A percentile compares a stretch with the other conserved stretches of the same genome.
These are phyloP conservation scores for Cynocephalus volans DNA, from an alignment of 2,113 vertebrate genomes.

Conservation along the genomic window DNA sequence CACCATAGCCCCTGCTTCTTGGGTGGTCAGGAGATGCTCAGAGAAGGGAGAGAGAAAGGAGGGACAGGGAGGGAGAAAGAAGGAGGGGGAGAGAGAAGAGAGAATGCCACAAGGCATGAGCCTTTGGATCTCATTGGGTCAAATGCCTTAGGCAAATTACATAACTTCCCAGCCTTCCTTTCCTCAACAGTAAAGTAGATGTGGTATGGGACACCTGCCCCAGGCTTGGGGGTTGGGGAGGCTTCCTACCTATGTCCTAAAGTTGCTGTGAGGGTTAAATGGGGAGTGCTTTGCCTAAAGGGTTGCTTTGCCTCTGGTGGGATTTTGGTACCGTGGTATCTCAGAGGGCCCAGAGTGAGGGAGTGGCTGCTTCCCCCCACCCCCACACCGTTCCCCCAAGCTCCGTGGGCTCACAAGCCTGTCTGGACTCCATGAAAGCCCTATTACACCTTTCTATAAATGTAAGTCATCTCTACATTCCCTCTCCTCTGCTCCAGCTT, in stretches of 20 bases:
- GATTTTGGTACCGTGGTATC: neutral
- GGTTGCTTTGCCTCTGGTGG: too few relatives aligned
- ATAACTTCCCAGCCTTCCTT: neutral
- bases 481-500: too few relatives aligned
- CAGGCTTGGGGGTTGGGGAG: too few relatives aligned
- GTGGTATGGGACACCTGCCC: accelerated
- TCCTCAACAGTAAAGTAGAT: neutral
- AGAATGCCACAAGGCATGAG: neutral
- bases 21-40: neutral
- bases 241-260: too few relatives aligned
- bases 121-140: neutral
- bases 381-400: too few relatives aligned
- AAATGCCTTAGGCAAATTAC: neutral
- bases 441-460: neutral
- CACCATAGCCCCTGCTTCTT: neutral
- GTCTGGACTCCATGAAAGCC: neutral
- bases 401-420: accelerated
- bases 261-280: neutral
- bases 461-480: neutral
- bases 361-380: too few relatives aligned
- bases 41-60: neutral
- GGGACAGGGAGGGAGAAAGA: too few relatives aligned
- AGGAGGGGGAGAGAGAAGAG: accelerated
- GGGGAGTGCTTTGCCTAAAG: neutral
- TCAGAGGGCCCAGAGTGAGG: neutral